These are phyloP conservation scores for Nipponacmea schrenckii DNA, from an alignment of 2,888 invertebrate genomes.

Conservation along the genomic window DNA sequence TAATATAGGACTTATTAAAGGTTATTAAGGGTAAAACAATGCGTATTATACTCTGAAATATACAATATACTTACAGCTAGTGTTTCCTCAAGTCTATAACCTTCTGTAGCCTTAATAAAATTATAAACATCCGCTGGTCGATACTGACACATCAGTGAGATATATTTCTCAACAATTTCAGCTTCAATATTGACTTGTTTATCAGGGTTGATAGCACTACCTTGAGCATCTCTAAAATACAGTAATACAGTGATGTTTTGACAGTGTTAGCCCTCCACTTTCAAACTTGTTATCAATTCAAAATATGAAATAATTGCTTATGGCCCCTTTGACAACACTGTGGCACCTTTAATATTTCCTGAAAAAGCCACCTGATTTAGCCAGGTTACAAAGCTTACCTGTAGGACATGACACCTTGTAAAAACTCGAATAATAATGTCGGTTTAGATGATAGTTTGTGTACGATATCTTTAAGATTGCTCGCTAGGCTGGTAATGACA, in stretches of 20 bases:
- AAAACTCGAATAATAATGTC: constrained; percentile 72
- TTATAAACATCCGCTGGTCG: constrained; percentile 72
- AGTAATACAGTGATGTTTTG: background rate
- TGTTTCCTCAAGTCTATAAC: constrained; percentile 76
- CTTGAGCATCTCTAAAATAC: constrained; percentile 49
- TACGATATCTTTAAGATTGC: constrained; percentile 50
- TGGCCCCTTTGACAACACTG: background rate
- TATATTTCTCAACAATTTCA: constrained; percentile 73
- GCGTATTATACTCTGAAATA: no score
- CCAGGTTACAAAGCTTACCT: constrained; percentile 64
- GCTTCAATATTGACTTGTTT: constrained; percentile 58
- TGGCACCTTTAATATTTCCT: background rate
- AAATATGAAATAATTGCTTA: background rate
- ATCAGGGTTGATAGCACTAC: constrained; percentile 58
- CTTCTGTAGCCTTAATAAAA: constrained; percentile 71
- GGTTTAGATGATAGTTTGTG: constrained; percentile 48
- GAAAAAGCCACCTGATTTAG: no score
- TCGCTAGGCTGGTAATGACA: constrained; percentile 73
- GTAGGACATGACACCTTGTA: constrained; percentile 73
- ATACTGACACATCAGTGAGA: constrained; percentile 75
- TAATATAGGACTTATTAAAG: no score
- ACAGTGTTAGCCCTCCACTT: no score
- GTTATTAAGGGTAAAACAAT: no score
- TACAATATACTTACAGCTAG: constrained; percentile 63
- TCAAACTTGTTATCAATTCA: no score